Conservation (phyloP, 92 coral and sea anemone genomes). For the Zoanthus solanderi region DNA sequence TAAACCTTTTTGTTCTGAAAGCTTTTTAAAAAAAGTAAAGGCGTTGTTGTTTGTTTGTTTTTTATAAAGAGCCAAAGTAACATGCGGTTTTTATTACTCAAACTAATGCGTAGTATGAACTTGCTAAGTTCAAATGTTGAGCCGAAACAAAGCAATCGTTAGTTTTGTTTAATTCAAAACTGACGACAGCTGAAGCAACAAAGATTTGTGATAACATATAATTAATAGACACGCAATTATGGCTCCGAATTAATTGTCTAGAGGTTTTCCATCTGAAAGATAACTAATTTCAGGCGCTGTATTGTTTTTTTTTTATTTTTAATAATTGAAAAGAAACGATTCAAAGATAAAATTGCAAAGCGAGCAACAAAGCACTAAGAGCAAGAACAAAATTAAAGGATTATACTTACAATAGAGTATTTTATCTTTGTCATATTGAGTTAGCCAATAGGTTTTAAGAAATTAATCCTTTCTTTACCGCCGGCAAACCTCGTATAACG, state of each 20-base stretch:
- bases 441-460: neutral
- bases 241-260: neutral
- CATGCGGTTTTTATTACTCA: neutral
- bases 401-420: neutral
- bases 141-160: neutral
- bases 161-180: neutral
- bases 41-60: too few relatives aligned
- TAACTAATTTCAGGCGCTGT: neutral
- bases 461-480: neutral
- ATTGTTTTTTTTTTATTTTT: neutral
- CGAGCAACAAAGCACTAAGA: neutral
- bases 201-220: neutral
- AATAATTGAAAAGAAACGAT: neutral
- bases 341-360: neutral
- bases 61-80: too few relatives aligned
- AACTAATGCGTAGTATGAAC: neutral
- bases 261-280: slow-evolving; percentile 1
- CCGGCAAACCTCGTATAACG: too few relatives aligned
- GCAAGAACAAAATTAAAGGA: neutral
- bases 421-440: neutral
- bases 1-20: too few relatives aligned
- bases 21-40: too few relatives aligned
- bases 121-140: neutral
- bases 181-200: slow-evolving; percentile 7
- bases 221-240: neutral